Evolutionary conservation across 2,888 invertebrate species (phyloP).

Genomic region (Mythimna lalbum): DNA sequence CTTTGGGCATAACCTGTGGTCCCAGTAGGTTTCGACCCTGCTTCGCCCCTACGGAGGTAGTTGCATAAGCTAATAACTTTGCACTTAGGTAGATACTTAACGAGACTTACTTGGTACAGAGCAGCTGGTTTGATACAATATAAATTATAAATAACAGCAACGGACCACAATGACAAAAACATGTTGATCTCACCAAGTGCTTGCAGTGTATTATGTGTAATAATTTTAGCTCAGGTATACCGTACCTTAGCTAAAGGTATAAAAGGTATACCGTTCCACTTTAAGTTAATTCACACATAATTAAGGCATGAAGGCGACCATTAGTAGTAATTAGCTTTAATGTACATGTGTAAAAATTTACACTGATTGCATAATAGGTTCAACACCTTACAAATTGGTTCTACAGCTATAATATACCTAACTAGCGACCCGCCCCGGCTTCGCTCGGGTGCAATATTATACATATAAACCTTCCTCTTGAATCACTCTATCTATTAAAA

Average conservation of each 20-base stretch:
- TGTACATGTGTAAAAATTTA: constrained; percentile 1
- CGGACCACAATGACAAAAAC: constrained; percentile 9
- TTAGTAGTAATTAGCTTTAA: constrained; percentile 57
- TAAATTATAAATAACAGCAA: constrained; percentile 24
- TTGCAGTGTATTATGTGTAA: constrained; percentile 6
- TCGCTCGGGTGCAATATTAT: too few species aligned
- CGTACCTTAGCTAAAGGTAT: too few species aligned
- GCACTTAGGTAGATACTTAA: not conserved
- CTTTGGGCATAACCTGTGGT: too few species aligned
- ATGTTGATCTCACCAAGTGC: constrained; percentile 20
- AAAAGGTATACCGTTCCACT: constrained; percentile 4
- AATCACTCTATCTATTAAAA: too few species aligned
- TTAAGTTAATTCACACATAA: constrained; percentile 14
- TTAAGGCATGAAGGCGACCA: constrained; percentile 39
- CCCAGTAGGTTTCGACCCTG: too few species aligned
- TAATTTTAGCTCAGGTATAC: not conserved
- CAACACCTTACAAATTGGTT: not conserved
- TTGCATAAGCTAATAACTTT: too few species aligned
- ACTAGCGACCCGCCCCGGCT: too few species aligned
- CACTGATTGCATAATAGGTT: constrained; percentile 2
- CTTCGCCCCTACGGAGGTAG: too few species aligned
- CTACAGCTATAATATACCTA: not conserved
- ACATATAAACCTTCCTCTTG: too few species aligned
- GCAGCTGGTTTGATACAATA: constrained; percentile 17
- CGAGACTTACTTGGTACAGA: constrained; percentile 38